These are phyloP conservation scores for Ornithoptera alexandrae DNA, from an alignment of 2,888 invertebrate species.

Conservation along the genomic window DNA sequence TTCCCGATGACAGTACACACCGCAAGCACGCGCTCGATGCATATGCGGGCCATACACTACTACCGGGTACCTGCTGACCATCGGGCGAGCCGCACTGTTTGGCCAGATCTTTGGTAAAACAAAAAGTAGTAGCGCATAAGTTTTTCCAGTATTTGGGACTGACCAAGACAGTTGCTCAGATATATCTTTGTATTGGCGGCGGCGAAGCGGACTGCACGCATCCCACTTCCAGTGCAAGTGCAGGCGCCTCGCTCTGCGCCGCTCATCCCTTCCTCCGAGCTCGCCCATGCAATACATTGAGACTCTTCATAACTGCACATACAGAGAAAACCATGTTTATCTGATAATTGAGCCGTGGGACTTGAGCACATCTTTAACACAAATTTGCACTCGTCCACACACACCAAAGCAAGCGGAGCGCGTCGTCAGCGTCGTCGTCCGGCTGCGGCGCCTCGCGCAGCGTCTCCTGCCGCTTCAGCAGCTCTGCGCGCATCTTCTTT, in stretches of 20 bases:
- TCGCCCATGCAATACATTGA: constrained; percentile 78
- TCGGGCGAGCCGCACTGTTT: no score
- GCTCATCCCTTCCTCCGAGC: constrained; percentile 84
- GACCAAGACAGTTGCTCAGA: constrained; percentile 88
- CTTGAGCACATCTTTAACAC: no score
- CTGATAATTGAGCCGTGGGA: no score
- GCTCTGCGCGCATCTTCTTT: constrained; percentile 86
- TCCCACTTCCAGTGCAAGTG: constrained; percentile 54
- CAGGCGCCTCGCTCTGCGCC: constrained; percentile 49
- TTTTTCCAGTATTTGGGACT: constrained; percentile 29
- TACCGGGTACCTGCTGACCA: background rate
- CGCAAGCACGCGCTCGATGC: no score
- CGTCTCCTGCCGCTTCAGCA: constrained; percentile 88
- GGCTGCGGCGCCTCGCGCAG: constrained; percentile 82
- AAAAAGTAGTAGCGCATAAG: no score
- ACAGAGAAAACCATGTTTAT: no score
- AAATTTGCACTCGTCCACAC: constrained; percentile 33
- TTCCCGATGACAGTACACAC: no score
- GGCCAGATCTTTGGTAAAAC: no score
- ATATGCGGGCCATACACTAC: no score
- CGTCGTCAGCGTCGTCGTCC: constrained; percentile 53
- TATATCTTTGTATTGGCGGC: constrained; percentile 80
- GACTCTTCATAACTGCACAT: constrained; percentile 83
- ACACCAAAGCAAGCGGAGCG: constrained; percentile 65
- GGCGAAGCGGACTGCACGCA: constrained; percentile 53